These are phyloP conservation scores for Ditula angustiorana DNA, from an alignment of 2,888 invertebrate species.

Conservation along the genomic window DNA sequence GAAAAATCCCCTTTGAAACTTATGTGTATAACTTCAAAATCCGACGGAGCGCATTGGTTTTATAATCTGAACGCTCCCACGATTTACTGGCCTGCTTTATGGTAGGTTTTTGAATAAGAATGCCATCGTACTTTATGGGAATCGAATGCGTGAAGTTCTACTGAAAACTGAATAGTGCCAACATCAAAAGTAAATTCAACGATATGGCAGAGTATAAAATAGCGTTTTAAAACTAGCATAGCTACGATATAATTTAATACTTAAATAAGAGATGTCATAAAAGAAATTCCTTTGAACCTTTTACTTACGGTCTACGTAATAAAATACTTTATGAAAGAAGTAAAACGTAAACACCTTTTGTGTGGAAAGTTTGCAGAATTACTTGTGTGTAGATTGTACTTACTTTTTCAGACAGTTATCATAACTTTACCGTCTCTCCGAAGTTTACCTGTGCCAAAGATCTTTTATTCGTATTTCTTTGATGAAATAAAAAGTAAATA, in stretches of 20 bases:
- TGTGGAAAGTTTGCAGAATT: too few relatives aligned
- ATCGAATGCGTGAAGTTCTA: conserved; percentile 5
- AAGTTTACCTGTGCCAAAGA: neutral
- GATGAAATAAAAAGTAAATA: conserved; percentile 6
- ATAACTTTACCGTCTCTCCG: too few relatives aligned
- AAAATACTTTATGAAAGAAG: too few relatives aligned
- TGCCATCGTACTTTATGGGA: neutral
- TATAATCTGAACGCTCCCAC: conserved; percentile 12
- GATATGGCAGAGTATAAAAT: neutral
- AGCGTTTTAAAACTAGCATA: neutral
- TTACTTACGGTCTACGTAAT: too few relatives aligned
- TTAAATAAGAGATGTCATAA: too few relatives aligned
- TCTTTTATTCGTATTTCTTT: neutral
- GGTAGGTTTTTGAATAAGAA: neutral
- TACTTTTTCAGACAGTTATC: neutral
- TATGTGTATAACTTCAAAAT: conserved; percentile 35
- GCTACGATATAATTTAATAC: too few relatives aligned
- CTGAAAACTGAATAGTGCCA: neutral
- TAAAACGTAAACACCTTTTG: too few relatives aligned
- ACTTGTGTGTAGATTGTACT: too few relatives aligned
- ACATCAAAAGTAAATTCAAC: conserved; percentile 1
- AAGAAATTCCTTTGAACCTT: too few relatives aligned
- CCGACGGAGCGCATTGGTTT: conserved; percentile 28
- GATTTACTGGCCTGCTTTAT: conserved; percentile 17
- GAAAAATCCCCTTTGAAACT: conserved; percentile 33